phyloP scores from a whole-genome alignment of 1,140 invertebrate genomes.

The Bombus polaris region DNA sequence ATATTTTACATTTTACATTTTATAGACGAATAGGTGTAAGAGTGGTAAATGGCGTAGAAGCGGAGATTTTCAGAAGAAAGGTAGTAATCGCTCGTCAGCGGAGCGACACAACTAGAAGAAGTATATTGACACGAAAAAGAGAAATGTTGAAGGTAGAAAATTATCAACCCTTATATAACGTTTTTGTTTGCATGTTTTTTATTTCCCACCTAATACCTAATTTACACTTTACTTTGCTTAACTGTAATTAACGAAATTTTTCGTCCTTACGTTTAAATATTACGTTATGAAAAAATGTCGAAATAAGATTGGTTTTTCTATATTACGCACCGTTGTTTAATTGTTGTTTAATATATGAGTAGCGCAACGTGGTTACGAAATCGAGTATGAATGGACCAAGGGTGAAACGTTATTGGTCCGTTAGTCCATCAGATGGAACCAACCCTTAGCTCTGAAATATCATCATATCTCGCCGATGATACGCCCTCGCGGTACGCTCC shows the following conservation, averaged over 20 bases:
- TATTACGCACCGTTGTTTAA: neutral
- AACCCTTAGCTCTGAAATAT: conserved; percentile 75
- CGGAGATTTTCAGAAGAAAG: too few species aligned
- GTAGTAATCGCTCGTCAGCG: too few species aligned
- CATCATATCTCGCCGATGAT: conserved; percentile 79
- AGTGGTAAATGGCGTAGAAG: neutral
- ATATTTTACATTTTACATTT: neutral
- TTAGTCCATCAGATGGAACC: conserved; percentile 66
- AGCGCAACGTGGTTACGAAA: conserved; percentile 65
- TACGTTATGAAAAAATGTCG: neutral
- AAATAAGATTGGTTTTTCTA: neutral
- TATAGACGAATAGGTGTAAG: neutral
- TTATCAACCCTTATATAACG: neutral
- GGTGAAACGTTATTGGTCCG: conserved; percentile 72
- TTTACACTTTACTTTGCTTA: too few species aligned
- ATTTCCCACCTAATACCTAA: too few species aligned
- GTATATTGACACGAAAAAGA: neutral
- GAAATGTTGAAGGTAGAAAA: neutral
- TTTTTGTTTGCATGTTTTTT: too few species aligned
- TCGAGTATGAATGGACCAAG: conserved; percentile 64
- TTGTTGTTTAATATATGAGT: neutral
- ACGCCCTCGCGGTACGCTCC: conserved; percentile 77
- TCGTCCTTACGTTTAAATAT: neutral
- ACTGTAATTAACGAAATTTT: too few species aligned
- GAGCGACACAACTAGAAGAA: neutral